Percentiles rank a stretch among this genome's conserved stretches.
Conservation (phyloP, 2,113 vertebrate species). For the Halcyon malimbica region DNA sequence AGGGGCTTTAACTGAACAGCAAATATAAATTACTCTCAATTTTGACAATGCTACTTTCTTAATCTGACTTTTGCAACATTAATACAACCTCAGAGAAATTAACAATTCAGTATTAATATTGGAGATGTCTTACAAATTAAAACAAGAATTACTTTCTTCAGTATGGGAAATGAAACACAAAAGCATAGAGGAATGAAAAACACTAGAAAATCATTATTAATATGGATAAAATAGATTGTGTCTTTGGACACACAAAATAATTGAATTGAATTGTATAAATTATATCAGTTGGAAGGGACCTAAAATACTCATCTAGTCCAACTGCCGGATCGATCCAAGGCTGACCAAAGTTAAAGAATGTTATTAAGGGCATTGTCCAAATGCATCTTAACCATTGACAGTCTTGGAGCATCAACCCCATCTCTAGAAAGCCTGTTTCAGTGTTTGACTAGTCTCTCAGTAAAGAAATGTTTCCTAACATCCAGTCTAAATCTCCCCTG, state of each 20-base stretch:
- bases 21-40: neutral
- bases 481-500: neutral
- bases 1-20: neutral
- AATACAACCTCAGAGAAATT: neutral
- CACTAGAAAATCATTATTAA: neutral
- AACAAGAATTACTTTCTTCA: neutral
- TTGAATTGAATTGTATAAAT: too few species aligned
- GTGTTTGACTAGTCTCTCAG: rapidly evolving
- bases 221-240: neutral
- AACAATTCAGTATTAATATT: neutral
- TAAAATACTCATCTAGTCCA: neutral
- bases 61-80: neutral
- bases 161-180: neutral
- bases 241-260: neutral
- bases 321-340: neutral
- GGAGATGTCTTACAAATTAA: neutral
- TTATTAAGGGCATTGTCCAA: too few species aligned
- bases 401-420: neutral
- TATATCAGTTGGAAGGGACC: neutral
- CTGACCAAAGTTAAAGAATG: neutral
- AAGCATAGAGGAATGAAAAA: neutral
- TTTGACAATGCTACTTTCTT: neutral
- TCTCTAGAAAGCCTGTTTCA: neutral
- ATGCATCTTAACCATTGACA: too few species aligned
- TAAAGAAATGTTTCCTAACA: neutral